These are phyloP conservation scores for Enoplosus armatus DNA, from an alignment of 2,797 vertebrate genomes.

Conservation along the genomic window DNA sequence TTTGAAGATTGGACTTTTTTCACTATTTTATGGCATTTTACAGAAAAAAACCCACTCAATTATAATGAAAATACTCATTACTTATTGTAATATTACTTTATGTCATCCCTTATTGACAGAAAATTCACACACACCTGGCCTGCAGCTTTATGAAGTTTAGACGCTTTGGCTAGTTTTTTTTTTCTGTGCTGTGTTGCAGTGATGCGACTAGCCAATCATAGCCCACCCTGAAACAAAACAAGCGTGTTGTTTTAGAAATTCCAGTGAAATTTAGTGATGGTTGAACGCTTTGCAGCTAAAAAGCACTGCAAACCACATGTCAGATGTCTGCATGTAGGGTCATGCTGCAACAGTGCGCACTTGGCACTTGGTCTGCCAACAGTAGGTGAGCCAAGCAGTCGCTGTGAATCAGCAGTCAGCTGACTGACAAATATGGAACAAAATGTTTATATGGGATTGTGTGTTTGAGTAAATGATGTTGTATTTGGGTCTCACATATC, in stretches of 20 bases:
- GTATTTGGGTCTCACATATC: slow-evolving; percentile 43
- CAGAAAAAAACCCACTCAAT: neutral
- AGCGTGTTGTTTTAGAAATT: slow-evolving; percentile 23
- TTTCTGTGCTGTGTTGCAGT: slow-evolving; percentile 1
- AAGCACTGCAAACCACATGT: neutral
- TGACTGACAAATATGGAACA: slow-evolving; percentile 36
- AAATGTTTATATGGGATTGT: slow-evolving; percentile 40
- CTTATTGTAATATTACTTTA: too few species aligned
- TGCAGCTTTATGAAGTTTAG: neutral
- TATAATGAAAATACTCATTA: slow-evolving; percentile 4
- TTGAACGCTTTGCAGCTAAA: slow-evolving; percentile 36
- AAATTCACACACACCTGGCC: neutral
- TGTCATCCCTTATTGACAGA: neutral
- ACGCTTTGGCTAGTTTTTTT: neutral
- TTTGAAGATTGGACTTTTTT: neutral
- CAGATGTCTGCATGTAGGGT: slow-evolving; percentile 21
- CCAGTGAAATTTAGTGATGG: slow-evolving; percentile 3
- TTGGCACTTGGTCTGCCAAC: slow-evolving; percentile 14
- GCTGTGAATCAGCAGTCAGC: slow-evolving; percentile 26
- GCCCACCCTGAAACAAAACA: slow-evolving; percentile 38
- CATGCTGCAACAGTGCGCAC: slow-evolving; percentile 15
- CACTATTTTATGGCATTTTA: neutral
- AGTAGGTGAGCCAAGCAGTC: slow-evolving; percentile 27
- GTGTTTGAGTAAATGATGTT: slow-evolving; percentile 32
- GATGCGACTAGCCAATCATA: slow-evolving; percentile 4